Evolutionary conservation across 2,113 vertebrate species (phyloP).

Genomic region (Eolophus roseicapilla): DNA sequence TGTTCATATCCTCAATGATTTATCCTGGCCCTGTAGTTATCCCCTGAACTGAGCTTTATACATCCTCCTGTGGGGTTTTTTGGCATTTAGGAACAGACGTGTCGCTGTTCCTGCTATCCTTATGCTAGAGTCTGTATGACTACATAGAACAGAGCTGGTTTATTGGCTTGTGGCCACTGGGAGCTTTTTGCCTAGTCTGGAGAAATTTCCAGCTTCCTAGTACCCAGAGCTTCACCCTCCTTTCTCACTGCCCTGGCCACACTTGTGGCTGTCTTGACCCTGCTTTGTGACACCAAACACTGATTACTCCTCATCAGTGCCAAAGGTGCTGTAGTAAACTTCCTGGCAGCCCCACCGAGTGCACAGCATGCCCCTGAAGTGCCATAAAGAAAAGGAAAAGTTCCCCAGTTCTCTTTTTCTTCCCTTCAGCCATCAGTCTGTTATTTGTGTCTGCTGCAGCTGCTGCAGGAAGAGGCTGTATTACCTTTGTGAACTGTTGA

Average conservation of each 20-base stretch:
- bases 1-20: not conserved
- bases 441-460: conserved; percentile 32
- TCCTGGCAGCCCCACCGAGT: not conserved
- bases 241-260: not conserved
- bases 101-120: not conserved
- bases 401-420: not conserved
- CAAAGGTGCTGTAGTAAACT: not conserved
- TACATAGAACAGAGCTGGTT: not conserved
- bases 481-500: conserved; percentile 27
- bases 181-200: not conserved
- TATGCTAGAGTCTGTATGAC: not conserved
- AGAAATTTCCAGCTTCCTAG: not conserved
- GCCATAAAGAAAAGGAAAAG: not conserved
- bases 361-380: not conserved
- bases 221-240: not conserved
- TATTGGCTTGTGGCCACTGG: not conserved
- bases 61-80: not conserved
- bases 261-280: not conserved
- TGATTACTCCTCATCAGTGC: not conserved
- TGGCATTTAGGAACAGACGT: not conserved
- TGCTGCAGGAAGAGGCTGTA: not conserved
- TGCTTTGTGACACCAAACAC: not conserved
- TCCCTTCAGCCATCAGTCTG: not conserved
- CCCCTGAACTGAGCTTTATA: not conserved
- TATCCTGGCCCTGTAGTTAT: not conserved